Percentiles rank a stretch among this genome's conserved stretches.
phyloP scores from a whole-genome alignment of 2,113 vertebrate genomes.

The Gopherus flavomarginatus region DNA sequence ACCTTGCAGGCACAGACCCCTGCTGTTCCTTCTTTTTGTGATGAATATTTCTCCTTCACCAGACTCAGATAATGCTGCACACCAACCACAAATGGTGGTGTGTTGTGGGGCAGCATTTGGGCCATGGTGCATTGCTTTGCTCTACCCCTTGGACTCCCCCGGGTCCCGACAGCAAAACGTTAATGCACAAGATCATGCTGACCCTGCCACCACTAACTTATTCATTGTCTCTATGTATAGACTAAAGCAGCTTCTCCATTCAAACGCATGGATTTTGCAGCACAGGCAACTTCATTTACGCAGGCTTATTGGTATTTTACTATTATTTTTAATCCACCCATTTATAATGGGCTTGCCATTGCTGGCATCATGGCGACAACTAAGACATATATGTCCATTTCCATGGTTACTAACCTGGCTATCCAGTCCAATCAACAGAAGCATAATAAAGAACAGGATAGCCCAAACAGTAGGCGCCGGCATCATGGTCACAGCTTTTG shows the following conservation, averaged over 20 bases:
- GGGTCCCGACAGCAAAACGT: background rate
- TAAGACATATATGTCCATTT: background rate
- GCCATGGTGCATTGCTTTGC: background rate
- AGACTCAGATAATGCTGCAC: background rate
- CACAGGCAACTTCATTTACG: background rate
- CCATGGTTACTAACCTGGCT: constrained; percentile 89
- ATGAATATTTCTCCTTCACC: background rate
- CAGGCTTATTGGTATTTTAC: background rate
- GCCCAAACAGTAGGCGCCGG: constrained; percentile 98
- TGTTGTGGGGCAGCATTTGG: background rate
- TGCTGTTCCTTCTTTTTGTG: background rate
- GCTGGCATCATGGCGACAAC: accelerated
- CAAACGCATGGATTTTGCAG: background rate
- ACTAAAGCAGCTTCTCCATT: background rate
- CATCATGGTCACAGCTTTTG: constrained; percentile 99
- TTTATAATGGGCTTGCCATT: background rate
- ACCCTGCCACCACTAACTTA: background rate
- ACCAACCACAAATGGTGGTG: background rate
- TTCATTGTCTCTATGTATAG: background rate
- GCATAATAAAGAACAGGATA: constrained; percentile 99
- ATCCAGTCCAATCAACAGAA: constrained; percentile 98
- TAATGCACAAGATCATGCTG: background rate
- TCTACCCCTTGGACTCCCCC: background rate
- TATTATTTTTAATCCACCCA: background rate
- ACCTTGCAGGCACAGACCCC: background rate